A percentile compares a stretch with the other conserved stretches of the same genome.
Evolutionary conservation across 2,113 vertebrate species (phyloP).

Genomic region (Empidonax alnorum): DNA sequence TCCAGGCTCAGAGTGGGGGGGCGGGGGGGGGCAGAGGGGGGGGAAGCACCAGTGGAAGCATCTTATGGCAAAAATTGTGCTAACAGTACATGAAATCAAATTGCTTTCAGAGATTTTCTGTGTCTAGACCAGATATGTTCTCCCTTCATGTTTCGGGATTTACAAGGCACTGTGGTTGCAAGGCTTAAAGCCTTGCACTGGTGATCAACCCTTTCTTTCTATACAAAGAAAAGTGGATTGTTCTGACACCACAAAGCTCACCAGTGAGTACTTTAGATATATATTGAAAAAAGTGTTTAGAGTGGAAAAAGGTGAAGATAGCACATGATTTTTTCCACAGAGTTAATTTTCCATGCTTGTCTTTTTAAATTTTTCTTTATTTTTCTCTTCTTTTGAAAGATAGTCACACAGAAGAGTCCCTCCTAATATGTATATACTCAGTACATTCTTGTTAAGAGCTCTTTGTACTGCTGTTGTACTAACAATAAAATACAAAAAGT

Average conservation of each 20-base stretch:
- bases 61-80: neutral
- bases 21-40: too few species aligned
- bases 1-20: neutral
- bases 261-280: neutral
- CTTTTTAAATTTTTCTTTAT: neutral
- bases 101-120: neutral
- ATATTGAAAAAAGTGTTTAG: neutral
- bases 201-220: neutral
- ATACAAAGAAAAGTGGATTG: neutral
- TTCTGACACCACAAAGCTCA: neutral
- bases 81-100: neutral
- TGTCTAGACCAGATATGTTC: neutral
- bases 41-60: neutral
- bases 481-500: neutral
- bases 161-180: neutral
- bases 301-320: neutral
- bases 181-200: neutral
- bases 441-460: neutral
- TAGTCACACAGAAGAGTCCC: neutral
- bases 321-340: rapidly evolving
- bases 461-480: neutral
- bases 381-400: neutral
- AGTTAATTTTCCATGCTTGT: neutral
- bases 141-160: neutral
- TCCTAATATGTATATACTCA: neutral